Percentiles rank a stretch among this genome's conserved stretches.
Conservation (phyloP, 1,140 invertebrate species). For the Sarcophaga bullata region DNA sequence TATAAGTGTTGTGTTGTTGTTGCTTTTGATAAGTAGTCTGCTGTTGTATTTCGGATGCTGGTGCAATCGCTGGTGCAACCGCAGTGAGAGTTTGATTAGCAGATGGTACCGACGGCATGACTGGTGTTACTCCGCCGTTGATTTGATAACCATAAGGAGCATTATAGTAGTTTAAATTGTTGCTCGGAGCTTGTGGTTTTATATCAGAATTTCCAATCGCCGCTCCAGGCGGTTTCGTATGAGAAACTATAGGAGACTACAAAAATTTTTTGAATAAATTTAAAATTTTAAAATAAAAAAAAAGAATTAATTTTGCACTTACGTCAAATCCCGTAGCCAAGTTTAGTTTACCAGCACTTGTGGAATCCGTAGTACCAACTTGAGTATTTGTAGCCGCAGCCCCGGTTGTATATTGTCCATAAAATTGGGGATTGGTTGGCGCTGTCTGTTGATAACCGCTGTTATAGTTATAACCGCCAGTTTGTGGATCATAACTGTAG, state of each 20-base stretch:
- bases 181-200: not conserved
- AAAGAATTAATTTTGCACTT: conserved; percentile 43
- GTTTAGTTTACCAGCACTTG: conserved; percentile 54
- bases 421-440: conserved; percentile 46
- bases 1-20: conserved; percentile 53
- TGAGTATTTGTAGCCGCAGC: conserved; percentile 50
- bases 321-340: conserved; percentile 61
- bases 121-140: conserved; percentile 35
- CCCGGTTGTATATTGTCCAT: conserved; percentile 54
- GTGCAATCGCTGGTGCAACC: conserved; percentile 20
- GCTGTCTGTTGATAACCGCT: conserved; percentile 59
- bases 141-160: conserved; percentile 60
- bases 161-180: conserved; percentile 51
- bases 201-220: not conserved
- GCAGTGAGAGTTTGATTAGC: not conserved
- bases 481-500: conserved; percentile 61
- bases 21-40: conserved; percentile 32
- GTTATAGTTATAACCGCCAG: conserved; percentile 59
- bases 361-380: conserved; percentile 59
- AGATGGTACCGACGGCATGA: conserved; percentile 35
- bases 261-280: not conserved
- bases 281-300: not conserved
- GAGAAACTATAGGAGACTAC: conserved; percentile 59
- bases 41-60: conserved; percentile 28
- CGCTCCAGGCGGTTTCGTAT: conserved; percentile 50